Evolutionary conservation across 1,140 invertebrate species (phyloP), one percentile per base, ranked within the genome.

Genomic region (Trissolcus basalis): DNA sequence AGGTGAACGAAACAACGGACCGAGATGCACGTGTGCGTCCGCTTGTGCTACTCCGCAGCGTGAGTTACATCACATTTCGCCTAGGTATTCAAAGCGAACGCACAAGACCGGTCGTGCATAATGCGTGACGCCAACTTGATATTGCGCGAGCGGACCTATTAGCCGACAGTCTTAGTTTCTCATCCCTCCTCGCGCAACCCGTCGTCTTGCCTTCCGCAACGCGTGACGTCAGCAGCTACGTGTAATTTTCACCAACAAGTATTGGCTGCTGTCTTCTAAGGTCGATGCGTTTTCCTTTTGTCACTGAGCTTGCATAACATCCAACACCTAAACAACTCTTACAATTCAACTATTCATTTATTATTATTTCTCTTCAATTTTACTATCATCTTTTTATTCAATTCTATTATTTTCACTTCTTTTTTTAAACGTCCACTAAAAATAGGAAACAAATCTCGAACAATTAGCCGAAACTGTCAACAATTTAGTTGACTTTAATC

Each of bases 101-200:
- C 33, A 58, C 56, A 67, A 78, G 63, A 70, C 55, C 50, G 69
- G 76, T 69, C 63, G 50, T 70, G 70, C 64, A 74, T 71, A 65
- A 78, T 78, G 64, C 56, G 73, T 77, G 76, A 78, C 70, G 64
- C 56, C 51, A 64, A 72, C 68, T 53, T 67, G 16, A 67, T 59
- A 77, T 77, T 77, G 67, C 74, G 64, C 72, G 48, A 69, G 39
- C 19, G 33, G 50, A 64, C 48, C 54, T 55, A 76, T 69, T 76
- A 69, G 72, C 48, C 59, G 59, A 48, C 58, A 49, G 36, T 50
- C 47, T 60, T 60, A 32, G 44, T 59, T 58, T 39, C 51, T 19
- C 47, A 33, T 27, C 47, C 43, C 13, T 14, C 6, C 43, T 13
- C 43, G n/a, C 44, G 7, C 56, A n/a, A 6, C 12, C 36, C 33